A percentile compares a stretch with the other conserved stretches of the same genome.
Evolutionary conservation across 2,797 vertebrate species (phyloP).

Genomic region (Pelodytes ibericus): DNA sequence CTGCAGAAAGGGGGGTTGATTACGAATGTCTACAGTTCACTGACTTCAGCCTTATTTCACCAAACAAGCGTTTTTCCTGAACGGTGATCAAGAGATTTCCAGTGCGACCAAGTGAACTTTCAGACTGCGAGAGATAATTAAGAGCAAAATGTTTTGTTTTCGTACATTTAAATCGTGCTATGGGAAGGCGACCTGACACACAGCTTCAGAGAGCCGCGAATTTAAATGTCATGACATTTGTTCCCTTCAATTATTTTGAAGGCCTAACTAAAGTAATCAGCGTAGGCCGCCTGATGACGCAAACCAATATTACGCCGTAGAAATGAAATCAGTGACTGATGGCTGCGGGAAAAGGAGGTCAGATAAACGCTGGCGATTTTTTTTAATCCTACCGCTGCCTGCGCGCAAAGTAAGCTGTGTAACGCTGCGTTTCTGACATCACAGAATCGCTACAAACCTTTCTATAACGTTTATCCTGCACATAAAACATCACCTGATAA

Average conservation of each 20-base stretch:
- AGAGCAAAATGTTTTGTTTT: neutral
- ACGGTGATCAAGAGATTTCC: neutral
- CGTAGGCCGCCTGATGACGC: neutral
- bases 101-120: neutral
- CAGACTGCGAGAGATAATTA: conserved; percentile 2
- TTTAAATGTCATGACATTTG: conserved; percentile 15
- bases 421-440: too few relatives aligned
- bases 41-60: too few relatives aligned
- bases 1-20: too few relatives aligned
- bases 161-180: neutral
- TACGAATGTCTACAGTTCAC: neutral
- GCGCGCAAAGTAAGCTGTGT: too few relatives aligned
- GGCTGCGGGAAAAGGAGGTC: neutral
- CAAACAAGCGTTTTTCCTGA: neutral
- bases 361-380: neutral
- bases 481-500: too few relatives aligned
- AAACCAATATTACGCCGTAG: neutral
- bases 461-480: too few relatives aligned
- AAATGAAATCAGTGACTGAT: neutral
- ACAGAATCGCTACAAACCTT: too few relatives aligned
- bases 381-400: too few relatives aligned
- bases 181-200: neutral
- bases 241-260: conserved; percentile 13
- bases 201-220: neutral
- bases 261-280: neutral